Base-by-base conservation (phyloP, 2,888 invertebrate species). In the Drosophila yooni region DNA sequence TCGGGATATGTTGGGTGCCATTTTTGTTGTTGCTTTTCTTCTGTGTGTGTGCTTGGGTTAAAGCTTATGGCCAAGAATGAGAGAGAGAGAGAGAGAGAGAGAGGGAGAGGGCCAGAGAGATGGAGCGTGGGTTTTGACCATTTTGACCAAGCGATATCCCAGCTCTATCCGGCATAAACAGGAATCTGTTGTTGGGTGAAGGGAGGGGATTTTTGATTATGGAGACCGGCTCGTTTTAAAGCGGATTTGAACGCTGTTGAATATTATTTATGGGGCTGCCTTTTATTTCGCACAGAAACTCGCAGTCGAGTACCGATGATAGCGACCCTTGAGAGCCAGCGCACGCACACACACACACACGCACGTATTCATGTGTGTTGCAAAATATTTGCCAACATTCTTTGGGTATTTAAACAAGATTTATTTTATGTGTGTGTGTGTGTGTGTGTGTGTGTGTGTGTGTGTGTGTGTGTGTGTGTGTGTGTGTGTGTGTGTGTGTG, bases 401-500 rank as follows among this genome's bases (percentile, higher is more conserved):
- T 87, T 86, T 82, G 87, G 86, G 90, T 86, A 86, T 86, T 86
- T 86, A 86, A 85, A 85, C 89, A 85, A 85, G 85, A 89, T 86
- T 86, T 86, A 86, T 86, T 85, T 88, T 76, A 72, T 76, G 63
- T 59, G 51, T 54, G 53, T 36, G n/a, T n/a, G 43, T 62, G 15
- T 64, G 13, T 43, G 77, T 76, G 62, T 58, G 51, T 53, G 52
- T 36, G 21, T 18, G 43, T 61, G 13, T 64, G 13, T 43, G 77
- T 89, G 77, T 15, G 52, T 21, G 31, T 52, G 51, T 52, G 29
- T 29, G 31, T 21, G 31, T 31, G 33, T 8, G 21, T 8, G 43
- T 43, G 40, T n/a, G n/a, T 43, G 43, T 13, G 21, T 15, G 21
- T 54, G 18, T 36, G 11, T 36, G 53, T 36, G 36, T 13, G 54